A percentile compares a stretch with the other conserved stretches of the same genome.
Evolutionary conservation across 2,113 vertebrate species (phyloP).

Genomic region (Elaphurus davidianus): DNA sequence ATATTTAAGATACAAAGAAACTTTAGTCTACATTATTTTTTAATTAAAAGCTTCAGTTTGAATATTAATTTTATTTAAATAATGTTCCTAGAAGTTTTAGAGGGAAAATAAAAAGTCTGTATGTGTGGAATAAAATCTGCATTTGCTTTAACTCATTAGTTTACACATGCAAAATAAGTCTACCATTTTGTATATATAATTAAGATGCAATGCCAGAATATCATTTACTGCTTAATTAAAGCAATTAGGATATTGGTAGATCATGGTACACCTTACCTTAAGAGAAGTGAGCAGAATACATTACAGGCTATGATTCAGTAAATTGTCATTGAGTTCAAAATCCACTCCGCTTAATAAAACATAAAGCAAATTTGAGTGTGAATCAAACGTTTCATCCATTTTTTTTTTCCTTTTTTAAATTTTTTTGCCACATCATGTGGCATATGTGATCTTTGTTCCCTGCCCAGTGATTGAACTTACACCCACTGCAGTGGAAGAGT

Average conservation of each 20-base stretch:
- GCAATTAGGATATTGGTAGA: conserved; percentile 19
- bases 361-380: neutral
- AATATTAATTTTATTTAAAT: conserved; percentile 18
- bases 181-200: neutral
- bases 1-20: neutral
- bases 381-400: neutral
- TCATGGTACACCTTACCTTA: neutral
- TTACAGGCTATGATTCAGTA: neutral
- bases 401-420: neutral
- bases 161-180: neutral
- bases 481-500: neutral
- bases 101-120: neutral
- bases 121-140: neutral
- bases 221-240: conserved; percentile 46
- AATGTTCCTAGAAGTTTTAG: neutral
- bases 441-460: neutral
- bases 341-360: neutral
- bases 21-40: neutral
- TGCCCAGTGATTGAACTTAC: neutral
- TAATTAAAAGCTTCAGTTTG: neutral
- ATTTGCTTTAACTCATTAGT: conserved; percentile 43
- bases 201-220: neutral
- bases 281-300: neutral
- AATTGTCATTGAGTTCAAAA: neutral
- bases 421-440: neutral